phyloP scores from a whole-genome alignment of 1,140 invertebrate genomes.

The Leguminivora glycinivorella region DNA sequence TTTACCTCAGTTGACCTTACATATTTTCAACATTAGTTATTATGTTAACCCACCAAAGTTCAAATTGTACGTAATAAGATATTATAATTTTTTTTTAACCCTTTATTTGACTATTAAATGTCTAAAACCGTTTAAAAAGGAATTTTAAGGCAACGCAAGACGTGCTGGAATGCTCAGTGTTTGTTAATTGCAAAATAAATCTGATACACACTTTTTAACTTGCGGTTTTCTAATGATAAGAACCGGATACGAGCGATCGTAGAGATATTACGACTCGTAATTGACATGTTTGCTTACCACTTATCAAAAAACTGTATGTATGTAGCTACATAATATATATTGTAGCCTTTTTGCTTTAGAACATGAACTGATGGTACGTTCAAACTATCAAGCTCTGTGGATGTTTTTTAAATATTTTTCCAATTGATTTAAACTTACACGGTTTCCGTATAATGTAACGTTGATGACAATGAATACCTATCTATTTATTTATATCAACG shows the following conservation, averaged over 20 bases:
- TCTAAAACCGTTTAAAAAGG: not conserved
- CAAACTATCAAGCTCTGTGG: no score
- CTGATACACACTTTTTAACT: not conserved
- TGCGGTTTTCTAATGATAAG: slow-evolving; percentile 19
- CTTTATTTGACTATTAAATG: not conserved
- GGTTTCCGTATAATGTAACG: no score
- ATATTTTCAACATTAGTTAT: no score
- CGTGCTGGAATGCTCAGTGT: not conserved
- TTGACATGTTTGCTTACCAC: not conserved
- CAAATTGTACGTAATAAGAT: no score
- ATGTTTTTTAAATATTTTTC: no score
- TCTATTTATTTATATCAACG: no score
- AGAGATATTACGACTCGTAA: not conserved
- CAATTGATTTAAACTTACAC: not conserved
- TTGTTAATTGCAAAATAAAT: not conserved
- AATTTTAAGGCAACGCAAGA: not conserved
- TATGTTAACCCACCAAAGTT: no score
- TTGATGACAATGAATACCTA: no score
- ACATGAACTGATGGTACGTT: no score
- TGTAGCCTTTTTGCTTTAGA: no score
- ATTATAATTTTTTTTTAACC: no score
- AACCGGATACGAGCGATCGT: not conserved
- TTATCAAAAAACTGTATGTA: not conserved
- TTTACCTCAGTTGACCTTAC: no score
- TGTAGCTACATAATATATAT: not conserved